A percentile compares a stretch with the other conserved stretches of the same genome.
Evolutionary conservation across 2,888 invertebrate species (phyloP).

Genomic region (Himalopsyche japonica): DNA sequence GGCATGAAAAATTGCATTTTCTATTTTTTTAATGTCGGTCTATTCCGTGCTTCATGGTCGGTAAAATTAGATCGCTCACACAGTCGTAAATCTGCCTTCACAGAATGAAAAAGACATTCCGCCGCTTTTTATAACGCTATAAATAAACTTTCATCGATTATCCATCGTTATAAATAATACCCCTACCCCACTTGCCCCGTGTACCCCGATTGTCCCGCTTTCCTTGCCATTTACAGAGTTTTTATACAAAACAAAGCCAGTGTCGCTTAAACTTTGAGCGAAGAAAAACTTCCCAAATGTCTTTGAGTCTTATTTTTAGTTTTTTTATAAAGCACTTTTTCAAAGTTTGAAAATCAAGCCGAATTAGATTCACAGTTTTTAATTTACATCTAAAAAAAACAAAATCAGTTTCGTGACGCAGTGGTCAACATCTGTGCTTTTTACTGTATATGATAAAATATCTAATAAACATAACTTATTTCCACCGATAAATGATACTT

Average conservation of each 20-base stretch:
- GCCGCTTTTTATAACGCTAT: slow-evolving; percentile 35
- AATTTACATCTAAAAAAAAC: too few relatives aligned
- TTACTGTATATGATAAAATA: too few relatives aligned
- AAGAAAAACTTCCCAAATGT: background rate
- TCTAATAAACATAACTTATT: too few relatives aligned
- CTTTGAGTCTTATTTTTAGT: background rate
- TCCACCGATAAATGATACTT: too few relatives aligned
- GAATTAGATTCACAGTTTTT: too few relatives aligned
- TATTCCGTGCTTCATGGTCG: background rate
- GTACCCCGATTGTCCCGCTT: background rate
- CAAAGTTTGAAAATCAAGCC: too few relatives aligned
- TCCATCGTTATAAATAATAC: slow-evolving; percentile 30
- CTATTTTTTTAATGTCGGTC: background rate
- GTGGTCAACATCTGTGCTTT: too few relatives aligned
- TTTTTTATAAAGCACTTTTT: too few relatives aligned
- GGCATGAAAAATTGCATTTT: slow-evolving; percentile 10
- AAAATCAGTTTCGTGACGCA: too few relatives aligned
- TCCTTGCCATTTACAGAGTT: background rate
- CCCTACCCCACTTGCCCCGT: background rate
- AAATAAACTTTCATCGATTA: slow-evolving; percentile 36
- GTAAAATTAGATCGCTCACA: slow-evolving; percentile 14
- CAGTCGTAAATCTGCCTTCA: slow-evolving; percentile 31
- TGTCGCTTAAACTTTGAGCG: background rate
- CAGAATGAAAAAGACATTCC: slow-evolving; percentile 36
- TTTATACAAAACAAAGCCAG: background rate